A percentile compares a stretch with the other conserved stretches of the same genome.
Evolutionary conservation across 2,888 invertebrate genomes (phyloP).

Genomic region (Caenorhabditis becei): DNA sequence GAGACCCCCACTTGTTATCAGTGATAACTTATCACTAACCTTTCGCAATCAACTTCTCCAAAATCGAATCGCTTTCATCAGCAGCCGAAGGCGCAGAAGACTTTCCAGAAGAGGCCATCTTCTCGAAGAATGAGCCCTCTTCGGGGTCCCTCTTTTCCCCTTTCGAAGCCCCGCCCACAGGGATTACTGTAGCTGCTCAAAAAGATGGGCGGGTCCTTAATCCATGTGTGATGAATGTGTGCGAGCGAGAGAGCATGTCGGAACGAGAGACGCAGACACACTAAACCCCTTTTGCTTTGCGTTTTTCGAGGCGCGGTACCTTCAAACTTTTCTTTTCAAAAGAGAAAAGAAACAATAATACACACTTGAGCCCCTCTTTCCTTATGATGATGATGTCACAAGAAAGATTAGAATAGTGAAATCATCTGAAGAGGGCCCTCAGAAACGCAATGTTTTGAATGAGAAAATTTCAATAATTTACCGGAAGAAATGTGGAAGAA

Average conservation of each 20-base stretch:
- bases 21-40: too few relatives aligned
- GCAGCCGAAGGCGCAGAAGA: neutral
- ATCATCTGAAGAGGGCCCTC: slow-evolving; percentile 2
- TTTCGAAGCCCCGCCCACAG: slow-evolving; percentile 15
- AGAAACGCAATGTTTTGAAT: slow-evolving; percentile 8
- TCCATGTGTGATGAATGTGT: slow-evolving; percentile 4
- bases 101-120: slow-evolving; percentile 16
- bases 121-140: slow-evolving; percentile 23
- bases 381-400: slow-evolving; percentile 12
- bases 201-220: slow-evolving; percentile 23
- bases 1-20: too few relatives aligned
- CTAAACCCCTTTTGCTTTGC: slow-evolving; percentile 5
- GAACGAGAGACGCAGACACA: slow-evolving; percentile 28
- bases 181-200: slow-evolving; percentile 36
- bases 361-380: slow-evolving; percentile 42
- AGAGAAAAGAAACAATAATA: slow-evolving; percentile 31
- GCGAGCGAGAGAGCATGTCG: slow-evolving; percentile 15
- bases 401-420: slow-evolving; percentile 17
- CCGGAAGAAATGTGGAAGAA: slow-evolving; percentile 16
- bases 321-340: slow-evolving; percentile 1
- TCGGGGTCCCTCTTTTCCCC: neutral
- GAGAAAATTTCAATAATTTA: slow-evolving; percentile 21
- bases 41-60: slow-evolving; percentile 62
- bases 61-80: slow-evolving; percentile 26
- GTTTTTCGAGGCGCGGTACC: neutral